Evolutionary conservation across 2,113 vertebrate genomes (phyloP).

Genomic region (Tragelaphus imberbis): DNA sequence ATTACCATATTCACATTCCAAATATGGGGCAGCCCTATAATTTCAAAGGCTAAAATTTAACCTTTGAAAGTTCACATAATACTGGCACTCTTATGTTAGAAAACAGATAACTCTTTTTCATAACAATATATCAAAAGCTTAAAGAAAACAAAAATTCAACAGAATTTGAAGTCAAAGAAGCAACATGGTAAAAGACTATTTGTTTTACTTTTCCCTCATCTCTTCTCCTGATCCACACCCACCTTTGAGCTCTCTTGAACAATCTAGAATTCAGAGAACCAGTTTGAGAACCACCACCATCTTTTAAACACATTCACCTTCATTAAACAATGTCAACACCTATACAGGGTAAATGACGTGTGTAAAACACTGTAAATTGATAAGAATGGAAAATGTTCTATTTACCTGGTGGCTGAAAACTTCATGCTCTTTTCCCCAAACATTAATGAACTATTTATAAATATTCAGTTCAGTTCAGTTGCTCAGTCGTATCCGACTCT

Average conservation of each 20-base stretch:
- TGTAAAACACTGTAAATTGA: background rate
- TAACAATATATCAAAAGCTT: background rate
- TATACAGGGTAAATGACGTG: background rate
- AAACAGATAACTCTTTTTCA: background rate
- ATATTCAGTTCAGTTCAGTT: background rate
- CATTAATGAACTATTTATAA: background rate
- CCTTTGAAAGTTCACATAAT: background rate
- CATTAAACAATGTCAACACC: background rate
- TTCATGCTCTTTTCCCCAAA: background rate
- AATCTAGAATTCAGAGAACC: background rate
- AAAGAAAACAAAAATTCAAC: background rate
- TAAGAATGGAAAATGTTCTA: background rate
- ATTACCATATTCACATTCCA: background rate
- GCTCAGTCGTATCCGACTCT: no score
- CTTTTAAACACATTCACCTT: background rate
- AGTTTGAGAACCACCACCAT: background rate
- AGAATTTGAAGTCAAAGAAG: background rate
- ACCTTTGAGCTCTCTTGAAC: background rate
- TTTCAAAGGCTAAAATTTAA: background rate
- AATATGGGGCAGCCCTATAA: background rate
- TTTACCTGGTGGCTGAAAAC: background rate
- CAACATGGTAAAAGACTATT: background rate
- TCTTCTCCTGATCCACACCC: background rate
- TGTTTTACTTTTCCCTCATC: background rate
- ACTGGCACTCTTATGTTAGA: background rate